Evolutionary conservation across 2,888 invertebrate genomes (phyloP), one percentile per base, ranked within the genome.

Genomic region (Heliconius ethilla): DNA sequence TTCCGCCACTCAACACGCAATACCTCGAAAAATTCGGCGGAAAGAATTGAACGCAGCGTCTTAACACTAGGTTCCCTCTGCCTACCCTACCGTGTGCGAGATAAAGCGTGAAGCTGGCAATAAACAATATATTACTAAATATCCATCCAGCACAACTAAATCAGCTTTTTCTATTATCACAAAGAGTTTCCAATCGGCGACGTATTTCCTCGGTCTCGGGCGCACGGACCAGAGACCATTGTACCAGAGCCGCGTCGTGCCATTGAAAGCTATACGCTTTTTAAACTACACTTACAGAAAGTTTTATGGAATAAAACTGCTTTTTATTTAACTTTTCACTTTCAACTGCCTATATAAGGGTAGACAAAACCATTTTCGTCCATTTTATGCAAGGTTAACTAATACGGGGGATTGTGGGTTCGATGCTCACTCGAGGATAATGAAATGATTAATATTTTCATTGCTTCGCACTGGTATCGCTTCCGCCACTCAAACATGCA

Each of bases 141-240:
- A 11, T 80, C 40, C 78, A 79, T 82, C 81, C 70, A 82, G 81
- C 69, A 59, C 65, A 76, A 76, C 75, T 84, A 82, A 77, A 79
- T 79, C 78, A 75, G 73, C 73, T 77, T 80, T 81, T 81, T 82
- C 82, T 82, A 83, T 84, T 86, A 85, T 85, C 87, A 87, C 87
- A 88, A 89, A 90, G 89, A 90, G 88, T 89, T 90, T 91, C 89
- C 91, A 91, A 92, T 91, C 89, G 91, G 84, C 87, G 85, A 86
- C 86, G 89, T 90, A 91, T 91, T 91, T 90, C 89, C 89, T 88
- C 82, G 87, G 87, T 88, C 89, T 85, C 84, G 81, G 83, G 85
- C 86, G 85, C 85, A 85, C 87, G 87, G 85, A 89, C 87, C 88
- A 27, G 27, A 27, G 27, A 27, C 87, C 86, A 89, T 88, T 90